These are phyloP conservation scores for Marasmarcha lunaedactyla DNA, from an alignment of 2,888 invertebrate genomes.

Conservation along the genomic window DNA sequence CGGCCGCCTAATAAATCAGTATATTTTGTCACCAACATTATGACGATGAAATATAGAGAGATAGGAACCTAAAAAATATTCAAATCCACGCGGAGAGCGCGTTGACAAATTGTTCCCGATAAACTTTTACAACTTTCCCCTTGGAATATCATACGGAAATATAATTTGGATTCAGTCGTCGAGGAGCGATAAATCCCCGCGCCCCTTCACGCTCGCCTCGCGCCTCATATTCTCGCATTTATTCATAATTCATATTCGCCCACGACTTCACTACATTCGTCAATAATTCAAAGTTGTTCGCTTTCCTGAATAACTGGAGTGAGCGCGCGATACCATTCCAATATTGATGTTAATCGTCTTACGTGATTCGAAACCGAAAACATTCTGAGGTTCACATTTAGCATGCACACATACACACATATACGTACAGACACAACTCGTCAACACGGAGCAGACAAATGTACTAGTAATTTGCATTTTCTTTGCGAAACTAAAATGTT, in stretches of 20 bases:
- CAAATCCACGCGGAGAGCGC: slow-evolving; percentile 22
- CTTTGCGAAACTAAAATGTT: no score
- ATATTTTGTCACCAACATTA: slow-evolving; percentile 6
- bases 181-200: slow-evolving; percentile 24
- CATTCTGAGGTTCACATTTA: background rate
- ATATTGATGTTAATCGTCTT: slow-evolving; percentile 29
- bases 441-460: no score
- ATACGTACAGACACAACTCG: no score
- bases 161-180: slow-evolving; percentile 22
- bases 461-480: no score
- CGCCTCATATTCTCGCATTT: slow-evolving; percentile 3
- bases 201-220: slow-evolving; percentile 9
- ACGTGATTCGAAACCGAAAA: slow-evolving; percentile 21
- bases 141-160: slow-evolving; percentile 20
- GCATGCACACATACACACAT: background rate
- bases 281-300: background rate
- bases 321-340: slow-evolving; percentile 12
- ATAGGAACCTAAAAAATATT: slow-evolving; percentile 20
- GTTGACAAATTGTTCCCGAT: slow-evolving; percentile 33
- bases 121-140: slow-evolving; percentile 30
- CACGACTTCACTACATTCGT: slow-evolving; percentile 3
- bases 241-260: slow-evolving; percentile 18
- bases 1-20: no score
- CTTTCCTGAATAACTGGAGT: slow-evolving; percentile 4
- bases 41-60: slow-evolving; percentile 11